Evolutionary conservation across 2,797 vertebrate genomes (phyloP).

Genomic region (Tokudaia tokunoshimensis): DNA sequence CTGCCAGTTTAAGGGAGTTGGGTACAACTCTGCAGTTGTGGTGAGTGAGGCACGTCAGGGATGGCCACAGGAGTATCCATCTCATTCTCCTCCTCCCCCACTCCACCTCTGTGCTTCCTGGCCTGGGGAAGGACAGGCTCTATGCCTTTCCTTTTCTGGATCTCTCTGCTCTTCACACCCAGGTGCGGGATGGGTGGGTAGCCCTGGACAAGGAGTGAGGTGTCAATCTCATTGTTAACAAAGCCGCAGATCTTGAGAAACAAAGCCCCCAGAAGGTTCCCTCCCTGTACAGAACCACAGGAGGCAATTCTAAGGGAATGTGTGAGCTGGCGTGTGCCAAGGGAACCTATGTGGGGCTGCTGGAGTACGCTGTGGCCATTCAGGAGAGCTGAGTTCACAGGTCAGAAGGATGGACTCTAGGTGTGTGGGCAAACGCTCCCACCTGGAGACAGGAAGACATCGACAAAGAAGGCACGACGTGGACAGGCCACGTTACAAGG

Average conservation of each 20-base stretch:
- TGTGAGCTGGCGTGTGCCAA: background rate
- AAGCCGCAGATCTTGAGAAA: background rate
- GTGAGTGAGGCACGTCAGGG: background rate
- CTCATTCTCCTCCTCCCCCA: background rate
- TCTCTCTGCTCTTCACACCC: background rate
- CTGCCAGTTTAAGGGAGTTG: accelerated
- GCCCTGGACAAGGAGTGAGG: background rate
- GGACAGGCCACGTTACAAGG: background rate
- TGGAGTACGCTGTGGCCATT: background rate
- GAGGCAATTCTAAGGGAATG: background rate
- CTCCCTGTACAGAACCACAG: background rate
- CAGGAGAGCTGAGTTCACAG: background rate
- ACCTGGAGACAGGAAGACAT: background rate
- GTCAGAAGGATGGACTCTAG: background rate
- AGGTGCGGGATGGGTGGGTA: background rate
- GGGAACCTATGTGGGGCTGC: background rate
- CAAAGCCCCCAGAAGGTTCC: background rate
- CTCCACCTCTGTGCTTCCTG: accelerated
- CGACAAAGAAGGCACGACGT: background rate
- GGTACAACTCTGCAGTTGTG: background rate
- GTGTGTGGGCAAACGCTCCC: background rate
- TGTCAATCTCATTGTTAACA: background rate
- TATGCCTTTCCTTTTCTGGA: background rate
- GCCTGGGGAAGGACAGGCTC: background rate
- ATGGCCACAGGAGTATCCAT: background rate